Evolutionary conservation across 2,888 invertebrate species (phyloP), one percentile per base, ranked within the genome.

Genomic region (Smittia aterrima): DNA sequence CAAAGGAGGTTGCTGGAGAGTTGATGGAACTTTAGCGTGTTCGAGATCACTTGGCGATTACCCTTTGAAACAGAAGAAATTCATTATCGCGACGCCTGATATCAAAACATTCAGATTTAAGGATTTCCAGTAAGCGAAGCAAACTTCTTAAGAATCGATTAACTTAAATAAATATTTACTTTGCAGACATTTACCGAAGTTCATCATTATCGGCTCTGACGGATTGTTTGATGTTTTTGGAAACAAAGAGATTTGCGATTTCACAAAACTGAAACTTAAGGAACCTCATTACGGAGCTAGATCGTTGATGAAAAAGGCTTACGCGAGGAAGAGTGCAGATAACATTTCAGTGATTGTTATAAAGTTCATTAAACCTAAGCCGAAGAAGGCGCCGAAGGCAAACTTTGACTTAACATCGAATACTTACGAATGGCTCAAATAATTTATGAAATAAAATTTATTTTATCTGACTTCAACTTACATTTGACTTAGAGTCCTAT

Each of bases 1-100:
- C 20, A 72, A 72, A 40, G 58, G 25, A 1, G 71, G 58, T 9
- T 70, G 70, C 9, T 98, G 93, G 92, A 86, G 98, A 78, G 98
- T 99, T n/a, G 98, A 99, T 83, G 98, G 98, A 1, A 96, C 96
- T 84, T 85, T 99, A 77, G 98, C 99, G 0, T 85, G 99, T 67
- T 98, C 98, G 1, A 86, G 98, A 77, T 98, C 99, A 0, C 85
- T 99, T 1, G 99, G 99, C 0, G 99, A 99, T 84, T 99, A 96
- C 83, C 91, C 93, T 75, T 99, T 97, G 84, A 99, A 99, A 84
- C 87, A 90, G 78, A 98, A 98, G 53, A 72, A 72, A 38, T 54
- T 72, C 11, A 58, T 72, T 9, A 72, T 27, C 16, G 58, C 58
- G 1, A 7, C 1, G 11, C 71, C 71, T 9, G 64, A 64, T 25